Base-by-base conservation (phyloP, 2,113 vertebrate species). In the Suncus etruscus region DNA sequence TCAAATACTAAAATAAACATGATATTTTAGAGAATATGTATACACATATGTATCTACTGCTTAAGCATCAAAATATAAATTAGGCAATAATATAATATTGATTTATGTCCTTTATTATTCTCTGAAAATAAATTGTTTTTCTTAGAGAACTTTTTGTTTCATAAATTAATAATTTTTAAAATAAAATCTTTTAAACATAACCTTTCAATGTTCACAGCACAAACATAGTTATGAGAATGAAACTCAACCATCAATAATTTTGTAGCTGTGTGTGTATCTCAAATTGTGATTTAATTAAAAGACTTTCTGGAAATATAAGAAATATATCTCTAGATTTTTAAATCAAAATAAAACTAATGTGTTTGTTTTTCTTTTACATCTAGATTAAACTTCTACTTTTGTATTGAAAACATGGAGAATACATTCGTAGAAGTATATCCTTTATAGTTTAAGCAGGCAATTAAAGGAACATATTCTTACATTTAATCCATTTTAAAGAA, bases 101-200 rank as follows among this genome's bases (percentile, higher is more conserved):
- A 73, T 88, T 32, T 16, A 48, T 72, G 48, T 54, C 50, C 48
- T 63, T 91, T 87, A 83, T 84, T 24, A 76, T 86, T 77, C 0
- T 24, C 32, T 72, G 3, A 24, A 32, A 51, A 73, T 85, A 72
- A 79, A 87, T 83, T 2, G 70, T 81, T 79, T 93, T 91, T 4
- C 83, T 75, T 4, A 11, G 68, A 27, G 78, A 85, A 31, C 66
- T 39, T 14, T 87, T 2, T 73, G 22, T 0, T 58, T 6, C 78
- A 1, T 79, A 91, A 91, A 68, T 70, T 63, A 0, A 50, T 69
- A 90, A 32, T 75, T 92, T 31, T 4, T 51, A 7, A 75, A 92
- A 76, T 90, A 0, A 74, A 86, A 75, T 78, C 6, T 61, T 2
- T 39, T 83, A 84, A 91, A 68, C 18, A 50, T 82, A 1, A 4